Conservation (phyloP, 92 coral and sea anemone genomes). For the Heteractis magnifica region DNA sequence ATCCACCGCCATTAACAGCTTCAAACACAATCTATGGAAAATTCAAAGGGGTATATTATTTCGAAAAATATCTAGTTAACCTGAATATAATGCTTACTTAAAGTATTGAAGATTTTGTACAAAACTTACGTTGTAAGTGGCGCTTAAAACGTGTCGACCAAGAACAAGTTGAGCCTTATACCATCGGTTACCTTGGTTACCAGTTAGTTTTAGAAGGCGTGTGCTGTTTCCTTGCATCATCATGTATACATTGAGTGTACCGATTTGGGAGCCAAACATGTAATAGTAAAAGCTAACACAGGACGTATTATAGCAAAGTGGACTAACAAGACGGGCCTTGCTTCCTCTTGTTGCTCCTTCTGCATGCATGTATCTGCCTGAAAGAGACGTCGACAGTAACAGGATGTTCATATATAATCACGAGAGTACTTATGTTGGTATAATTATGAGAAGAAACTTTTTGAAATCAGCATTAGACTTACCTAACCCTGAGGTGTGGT, state of each 20-base stretch:
- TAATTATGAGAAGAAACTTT: too few relatives aligned
- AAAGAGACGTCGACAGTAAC: not conserved
- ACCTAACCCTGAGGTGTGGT: not conserved
- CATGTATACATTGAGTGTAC: not conserved
- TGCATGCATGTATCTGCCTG: not conserved
- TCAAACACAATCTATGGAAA: not conserved
- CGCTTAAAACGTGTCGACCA: not conserved
- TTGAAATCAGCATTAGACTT: not conserved
- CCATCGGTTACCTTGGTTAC: conserved; percentile 3
- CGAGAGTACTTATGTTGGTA: too few relatives aligned
- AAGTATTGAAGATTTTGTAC: too few relatives aligned
- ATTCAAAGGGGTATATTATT: not conserved
- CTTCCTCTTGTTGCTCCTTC: not conserved
- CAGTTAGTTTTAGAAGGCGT: not conserved
- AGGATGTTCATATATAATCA: too few relatives aligned
- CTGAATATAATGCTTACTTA: too few relatives aligned
- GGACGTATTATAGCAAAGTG: not conserved
- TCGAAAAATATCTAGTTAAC: not conserved
- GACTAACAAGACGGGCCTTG: conserved; percentile 9
- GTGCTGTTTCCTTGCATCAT: not conserved
- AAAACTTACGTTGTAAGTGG: too few relatives aligned
- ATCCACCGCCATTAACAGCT: not conserved
- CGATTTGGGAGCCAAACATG: not conserved
- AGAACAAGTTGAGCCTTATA: not conserved
- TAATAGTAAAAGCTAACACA: conserved; percentile 11